Evolutionary conservation across 1,140 invertebrate species (phyloP), one percentile per base, ranked within the genome.

Genomic region (Potamilus streckersoni): DNA sequence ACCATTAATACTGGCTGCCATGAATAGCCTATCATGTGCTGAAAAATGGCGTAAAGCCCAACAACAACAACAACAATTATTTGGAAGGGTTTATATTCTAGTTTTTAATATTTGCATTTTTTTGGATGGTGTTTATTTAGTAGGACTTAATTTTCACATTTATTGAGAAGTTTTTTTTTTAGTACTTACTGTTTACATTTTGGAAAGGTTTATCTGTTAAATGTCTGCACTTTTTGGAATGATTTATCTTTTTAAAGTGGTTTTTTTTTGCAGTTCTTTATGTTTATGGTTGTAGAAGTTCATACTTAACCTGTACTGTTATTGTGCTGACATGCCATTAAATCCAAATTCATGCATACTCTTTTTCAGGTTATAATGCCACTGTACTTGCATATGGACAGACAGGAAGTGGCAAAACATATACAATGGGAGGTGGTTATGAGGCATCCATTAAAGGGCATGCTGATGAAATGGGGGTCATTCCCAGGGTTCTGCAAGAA

Each of bases 321-420:
- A 38, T 38, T 38, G 31, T 38, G 31, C 31, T 38, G n/a, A n/a
- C n/a, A n/a, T n/a, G n/a, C n/a, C n/a, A n/a, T n/a, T n/a, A n/a
- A n/a, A n/a, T n/a, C n/a, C 31, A 3, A 38, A 38, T 49, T n/a
- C 65, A 60, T 71, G 60, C 13, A 8, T 58, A 56, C 60, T 56
- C 16, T 72, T 23, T 79, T 80, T 64, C 76, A 89, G 89, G 89
- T 38, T 89, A 87, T 64, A 89, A 90, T 87, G 86, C 87, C 2
- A 90, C 89, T 66, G 87, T 90, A 12, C 63, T 90, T 57, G 96
- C 96, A 0, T 98, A 98, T 91, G 96, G 96, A 0, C 96, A 98
- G 89, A 98, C 96, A 0, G 96, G 96, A 14, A 96, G 95, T 80
- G 96, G 96, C 0, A 98, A 98, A 89, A 98, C 96, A 0, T 93